These are phyloP conservation scores for Volucella inflata DNA, from an alignment of 2,888 invertebrate species.

Conservation along the genomic window DNA sequence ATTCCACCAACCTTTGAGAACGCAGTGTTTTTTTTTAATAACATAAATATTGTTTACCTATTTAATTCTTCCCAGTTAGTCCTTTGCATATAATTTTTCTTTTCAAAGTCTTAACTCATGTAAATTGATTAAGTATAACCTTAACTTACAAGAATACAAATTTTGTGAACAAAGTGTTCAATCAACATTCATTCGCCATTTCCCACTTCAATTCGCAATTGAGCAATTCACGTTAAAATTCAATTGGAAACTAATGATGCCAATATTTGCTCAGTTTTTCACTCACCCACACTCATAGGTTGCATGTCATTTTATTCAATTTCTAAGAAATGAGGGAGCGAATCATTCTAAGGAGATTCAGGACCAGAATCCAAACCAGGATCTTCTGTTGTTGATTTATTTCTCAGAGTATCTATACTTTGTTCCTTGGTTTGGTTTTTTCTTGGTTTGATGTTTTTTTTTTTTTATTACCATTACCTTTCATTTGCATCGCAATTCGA, in stretches of 20 bases:
- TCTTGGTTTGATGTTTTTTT: slow-evolving; percentile 12
- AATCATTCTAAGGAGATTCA: slow-evolving; percentile 13
- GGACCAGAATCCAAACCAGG: neutral
- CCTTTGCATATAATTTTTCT: too few relatives aligned
- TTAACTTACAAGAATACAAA: neutral
- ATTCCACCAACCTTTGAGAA: too few relatives aligned
- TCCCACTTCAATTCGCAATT: slow-evolving; percentile 37
- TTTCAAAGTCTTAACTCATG: too few relatives aligned
- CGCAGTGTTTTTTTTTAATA: too few relatives aligned
- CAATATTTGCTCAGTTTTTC: slow-evolving; percentile 72
- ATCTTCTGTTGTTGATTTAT: slow-evolving; percentile 4
- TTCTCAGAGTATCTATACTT: neutral
- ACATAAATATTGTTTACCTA: too few relatives aligned
- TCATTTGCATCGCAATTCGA: slow-evolving; percentile 65
- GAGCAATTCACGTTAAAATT: slow-evolving; percentile 65
- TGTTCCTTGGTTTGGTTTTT: neutral
- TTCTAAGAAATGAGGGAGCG: slow-evolving; percentile 1
- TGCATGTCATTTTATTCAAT: slow-evolving; percentile 42
- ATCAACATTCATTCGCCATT: neutral
- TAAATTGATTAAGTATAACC: neutral
- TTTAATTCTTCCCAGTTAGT: too few relatives aligned
- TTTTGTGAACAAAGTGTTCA: neutral
- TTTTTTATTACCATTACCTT: slow-evolving; percentile 62
- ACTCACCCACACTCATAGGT: slow-evolving; percentile 33
- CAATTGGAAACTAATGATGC: slow-evolving; percentile 71